A percentile compares a stretch with the other conserved stretches of the same genome.
phyloP scores from a whole-genome alignment of 2,888 invertebrate genomes.

The Sphaeridia pumilis region DNA sequence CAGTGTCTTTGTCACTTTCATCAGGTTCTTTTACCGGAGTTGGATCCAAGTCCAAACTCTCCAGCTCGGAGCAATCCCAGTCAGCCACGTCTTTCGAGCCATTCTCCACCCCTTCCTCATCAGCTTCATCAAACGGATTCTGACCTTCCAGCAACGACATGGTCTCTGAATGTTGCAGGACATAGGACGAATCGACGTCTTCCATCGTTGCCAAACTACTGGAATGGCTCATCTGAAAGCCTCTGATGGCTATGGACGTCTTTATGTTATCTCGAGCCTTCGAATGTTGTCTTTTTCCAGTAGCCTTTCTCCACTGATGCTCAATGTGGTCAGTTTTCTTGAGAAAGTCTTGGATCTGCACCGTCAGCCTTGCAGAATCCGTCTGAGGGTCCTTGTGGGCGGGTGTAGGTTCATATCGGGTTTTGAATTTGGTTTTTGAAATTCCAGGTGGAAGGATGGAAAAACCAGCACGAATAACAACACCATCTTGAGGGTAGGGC shows the following conservation, averaged over 20 bases:
- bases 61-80: slow-evolving; percentile 17
- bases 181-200: slow-evolving; percentile 26
- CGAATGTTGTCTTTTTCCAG: slow-evolving; percentile 36
- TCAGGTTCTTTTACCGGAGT: slow-evolving; percentile 1
- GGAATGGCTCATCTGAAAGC: slow-evolving; percentile 34
- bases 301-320: slow-evolving; percentile 67
- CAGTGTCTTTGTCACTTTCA: slow-evolving; percentile 5
- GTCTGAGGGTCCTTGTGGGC: slow-evolving; percentile 65
- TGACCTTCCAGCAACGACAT: slow-evolving; percentile 29
- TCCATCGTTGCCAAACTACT: slow-evolving; percentile 32
- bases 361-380: slow-evolving; percentile 60
- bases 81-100: slow-evolving; percentile 7
- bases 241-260: slow-evolving; percentile 28
- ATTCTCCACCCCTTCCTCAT: slow-evolving; percentile 14
- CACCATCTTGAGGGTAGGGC: slow-evolving; percentile 27
- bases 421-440: slow-evolving; percentile 27
- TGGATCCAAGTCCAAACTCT: slow-evolving; percentile 14
- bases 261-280: slow-evolving; percentile 25
- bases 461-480: slow-evolving; percentile 34
- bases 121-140: slow-evolving; percentile 29
- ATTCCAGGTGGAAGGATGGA: slow-evolving; percentile 31
- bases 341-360: slow-evolving; percentile 66
- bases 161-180: slow-evolving; percentile 26
- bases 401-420: slow-evolving; percentile 50
- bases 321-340: slow-evolving; percentile 74